Evolutionary conservation across 2,888 invertebrate species (phyloP).

Genomic region (Drosophila dives): DNA sequence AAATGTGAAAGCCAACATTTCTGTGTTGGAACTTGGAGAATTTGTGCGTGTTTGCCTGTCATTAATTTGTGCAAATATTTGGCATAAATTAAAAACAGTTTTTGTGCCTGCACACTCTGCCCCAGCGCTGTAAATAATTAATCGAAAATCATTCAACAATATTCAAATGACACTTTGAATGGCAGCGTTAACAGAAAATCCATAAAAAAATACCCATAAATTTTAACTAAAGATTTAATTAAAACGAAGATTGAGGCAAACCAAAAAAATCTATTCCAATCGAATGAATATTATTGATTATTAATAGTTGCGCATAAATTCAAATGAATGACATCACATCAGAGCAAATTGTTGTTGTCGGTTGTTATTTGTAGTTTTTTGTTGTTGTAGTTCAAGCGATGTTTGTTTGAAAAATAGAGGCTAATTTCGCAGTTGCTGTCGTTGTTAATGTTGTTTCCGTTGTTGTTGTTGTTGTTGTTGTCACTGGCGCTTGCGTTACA

Average conservation of each 20-base stretch:
- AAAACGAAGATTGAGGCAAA: conserved; percentile 47
- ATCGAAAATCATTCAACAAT: conserved; percentile 59
- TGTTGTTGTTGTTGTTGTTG: conserved; percentile 16
- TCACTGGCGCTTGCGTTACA: conserved; percentile 70
- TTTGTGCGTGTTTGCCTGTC: conserved; percentile 55
- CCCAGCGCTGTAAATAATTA: conserved; percentile 59
- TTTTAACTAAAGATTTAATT: conserved; percentile 36
- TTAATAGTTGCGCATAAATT: conserved; percentile 58
- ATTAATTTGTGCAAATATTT: conserved; percentile 76
- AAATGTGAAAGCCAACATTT: conserved; percentile 50
- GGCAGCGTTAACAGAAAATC: conserved; percentile 65
- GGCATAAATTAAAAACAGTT: conserved; percentile 50
- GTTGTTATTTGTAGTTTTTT: conserved; percentile 22
- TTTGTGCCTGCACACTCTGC: conserved; percentile 13
- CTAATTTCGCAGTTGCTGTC: conserved; percentile 26
- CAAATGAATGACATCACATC: conserved; percentile 72
- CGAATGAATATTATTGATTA: conserved; percentile 51
- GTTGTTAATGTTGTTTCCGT: neutral
- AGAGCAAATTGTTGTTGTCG: conserved; percentile 41
- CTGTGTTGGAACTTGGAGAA: conserved; percentile 28
- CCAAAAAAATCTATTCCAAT: conserved; percentile 45
- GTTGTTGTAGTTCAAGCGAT: conserved; percentile 35
- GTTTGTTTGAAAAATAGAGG: conserved; percentile 35
- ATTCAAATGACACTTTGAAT: conserved; percentile 71
- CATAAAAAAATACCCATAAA: conserved; percentile 31